phyloP scores from a whole-genome alignment of 2,888 invertebrate genomes.

The Incurvaria masculella region DNA sequence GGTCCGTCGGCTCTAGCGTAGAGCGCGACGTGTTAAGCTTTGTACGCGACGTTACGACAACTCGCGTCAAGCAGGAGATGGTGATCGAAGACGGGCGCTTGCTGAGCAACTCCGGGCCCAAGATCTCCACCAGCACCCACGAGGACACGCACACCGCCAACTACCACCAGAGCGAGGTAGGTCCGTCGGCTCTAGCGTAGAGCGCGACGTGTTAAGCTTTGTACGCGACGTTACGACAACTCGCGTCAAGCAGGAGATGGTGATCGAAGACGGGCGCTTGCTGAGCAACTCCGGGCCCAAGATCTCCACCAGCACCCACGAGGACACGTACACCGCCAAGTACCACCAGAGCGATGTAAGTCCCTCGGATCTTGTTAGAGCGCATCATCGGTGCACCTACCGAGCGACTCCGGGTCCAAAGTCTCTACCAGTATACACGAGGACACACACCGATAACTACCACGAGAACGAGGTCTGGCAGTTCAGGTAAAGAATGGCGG shows the following conservation, averaged over 20 bases:
- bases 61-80: slow-evolving; percentile 84
- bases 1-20: not conserved
- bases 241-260: slow-evolving; percentile 82
- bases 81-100: slow-evolving; percentile 89
- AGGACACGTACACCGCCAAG: slow-evolving; percentile 87
- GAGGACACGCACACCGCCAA: slow-evolving; percentile 90
- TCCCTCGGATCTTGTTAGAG: slow-evolving; percentile 82
- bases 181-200: not conserved
- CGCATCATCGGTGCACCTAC: slow-evolving; percentile 83
- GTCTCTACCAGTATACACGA: slow-evolving; percentile 89
- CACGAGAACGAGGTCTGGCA: slow-evolving; percentile 88
- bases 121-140: slow-evolving; percentile 87
- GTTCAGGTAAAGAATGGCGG: too few species aligned
- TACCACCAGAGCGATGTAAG: slow-evolving; percentile 80
- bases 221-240: too few species aligned
- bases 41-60: too few species aligned
- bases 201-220: too few species aligned
- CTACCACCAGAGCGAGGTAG: slow-evolving; percentile 80
- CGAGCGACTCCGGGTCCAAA: slow-evolving; percentile 86
- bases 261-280: slow-evolving; percentile 87
- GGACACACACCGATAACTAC: slow-evolving; percentile 82
- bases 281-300: slow-evolving; percentile 87
- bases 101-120: slow-evolving; percentile 84
- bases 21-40: too few species aligned
- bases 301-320: slow-evolving; percentile 87